phyloP scores from a whole-genome alignment of 2,888 invertebrate genomes.

The Nemotelus pantherinus region DNA sequence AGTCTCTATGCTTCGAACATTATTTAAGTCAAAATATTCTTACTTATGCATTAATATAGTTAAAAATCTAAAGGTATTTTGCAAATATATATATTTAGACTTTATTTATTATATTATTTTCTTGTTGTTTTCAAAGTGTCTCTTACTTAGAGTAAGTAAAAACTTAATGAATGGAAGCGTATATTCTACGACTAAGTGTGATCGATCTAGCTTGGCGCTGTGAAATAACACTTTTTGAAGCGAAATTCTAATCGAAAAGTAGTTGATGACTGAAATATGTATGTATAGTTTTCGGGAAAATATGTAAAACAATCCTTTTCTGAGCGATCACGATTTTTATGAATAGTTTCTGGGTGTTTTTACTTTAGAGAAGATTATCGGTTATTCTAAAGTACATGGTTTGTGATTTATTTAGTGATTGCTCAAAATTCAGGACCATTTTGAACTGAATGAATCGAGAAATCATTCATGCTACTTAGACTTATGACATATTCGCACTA shows the following conservation, averaged over 20 bases:
- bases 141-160: constrained; percentile 18
- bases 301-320: not conserved
- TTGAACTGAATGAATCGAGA: too few relatives aligned
- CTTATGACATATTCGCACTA: too few relatives aligned
- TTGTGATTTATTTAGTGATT: too few relatives aligned
- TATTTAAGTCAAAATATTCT: not conserved
- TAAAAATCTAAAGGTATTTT: too few relatives aligned
- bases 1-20: too few relatives aligned
- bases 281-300: not conserved
- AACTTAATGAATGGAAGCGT: constrained; percentile 23
- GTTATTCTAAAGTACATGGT: too few relatives aligned
- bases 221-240: too few relatives aligned
- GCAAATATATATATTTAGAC: not conserved
- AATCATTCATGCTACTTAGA: too few relatives aligned
- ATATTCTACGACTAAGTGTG: constrained; percentile 10
- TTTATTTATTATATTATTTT: not conserved
- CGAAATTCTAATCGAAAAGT: not conserved
- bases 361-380: not conserved
- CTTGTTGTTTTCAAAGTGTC: constrained; percentile 2
- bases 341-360: too few relatives aligned
- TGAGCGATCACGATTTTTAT: not conserved
- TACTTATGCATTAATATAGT: not conserved
- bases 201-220: too few relatives aligned
- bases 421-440: too few relatives aligned
- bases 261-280: not conserved